These are phyloP conservation scores for Orthosia gothica DNA, from an alignment of 2,888 invertebrate genomes.

Conservation along the genomic window DNA sequence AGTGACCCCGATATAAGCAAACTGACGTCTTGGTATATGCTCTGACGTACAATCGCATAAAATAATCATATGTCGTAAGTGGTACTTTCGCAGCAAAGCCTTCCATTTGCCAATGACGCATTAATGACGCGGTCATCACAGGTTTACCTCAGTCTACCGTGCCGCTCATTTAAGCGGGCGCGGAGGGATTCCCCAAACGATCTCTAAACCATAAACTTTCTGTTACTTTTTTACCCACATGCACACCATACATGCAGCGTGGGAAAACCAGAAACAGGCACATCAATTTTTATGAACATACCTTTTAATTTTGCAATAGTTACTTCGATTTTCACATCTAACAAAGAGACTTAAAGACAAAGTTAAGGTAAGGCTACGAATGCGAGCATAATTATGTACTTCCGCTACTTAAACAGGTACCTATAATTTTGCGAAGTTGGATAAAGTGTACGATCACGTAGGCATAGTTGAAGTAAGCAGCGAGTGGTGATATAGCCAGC, in stretches of 20 bases:
- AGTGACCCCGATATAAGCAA: constrained; percentile 13
- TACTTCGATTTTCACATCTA: constrained; percentile 38
- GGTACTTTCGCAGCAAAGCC: constrained; percentile 44
- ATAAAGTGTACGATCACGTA: constrained; percentile 25
- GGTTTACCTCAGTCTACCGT: constrained; percentile 38
- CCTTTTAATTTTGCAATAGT: constrained; percentile 12
- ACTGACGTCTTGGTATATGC: constrained; percentile 10
- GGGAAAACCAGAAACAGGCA: constrained; percentile 60
- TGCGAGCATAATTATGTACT: constrained; percentile 45
- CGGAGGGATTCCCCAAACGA: constrained; percentile 63
- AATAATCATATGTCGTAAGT: constrained; percentile 21
- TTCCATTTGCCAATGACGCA: constrained; percentile 49
- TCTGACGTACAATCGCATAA: constrained; percentile 15
- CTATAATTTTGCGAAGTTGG: constrained; percentile 27
- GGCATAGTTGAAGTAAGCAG: constrained; percentile 25
- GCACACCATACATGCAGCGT: constrained; percentile 24
- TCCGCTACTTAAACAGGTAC: constrained; percentile 44
- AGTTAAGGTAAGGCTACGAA: constrained; percentile 35
- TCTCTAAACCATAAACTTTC: constrained; percentile 56
- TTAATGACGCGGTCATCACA: constrained; percentile 42
- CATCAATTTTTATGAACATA: constrained; percentile 11
- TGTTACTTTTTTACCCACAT: constrained; percentile 43
- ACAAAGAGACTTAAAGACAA: constrained; percentile 50
- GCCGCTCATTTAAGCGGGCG: constrained; percentile 16
- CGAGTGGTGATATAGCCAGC: constrained; percentile 10